These are phyloP conservation scores for Mobula birostris DNA, from an alignment of 2,113 vertebrate genomes.

Conservation along the genomic window DNA sequence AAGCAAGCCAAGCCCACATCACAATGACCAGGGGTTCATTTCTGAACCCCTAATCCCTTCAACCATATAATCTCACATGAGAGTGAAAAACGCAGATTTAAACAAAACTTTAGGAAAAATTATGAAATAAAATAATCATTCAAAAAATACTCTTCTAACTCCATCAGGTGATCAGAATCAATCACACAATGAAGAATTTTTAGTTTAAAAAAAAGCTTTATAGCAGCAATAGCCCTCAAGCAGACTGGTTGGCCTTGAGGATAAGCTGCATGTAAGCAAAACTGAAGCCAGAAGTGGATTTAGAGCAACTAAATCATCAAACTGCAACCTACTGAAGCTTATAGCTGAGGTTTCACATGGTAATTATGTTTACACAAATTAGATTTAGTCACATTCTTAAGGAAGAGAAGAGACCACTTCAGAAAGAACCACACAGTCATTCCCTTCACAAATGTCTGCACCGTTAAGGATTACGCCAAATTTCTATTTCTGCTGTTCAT, in stretches of 20 bases:
- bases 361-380: neutral
- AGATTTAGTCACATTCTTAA: neutral
- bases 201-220: neutral
- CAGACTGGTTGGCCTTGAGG: neutral
- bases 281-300: neutral
- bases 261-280: neutral
- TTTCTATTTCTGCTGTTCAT: neutral
- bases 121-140: neutral
- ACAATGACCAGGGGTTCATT: neutral
- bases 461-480: neutral
- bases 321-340: neutral
- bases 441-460: neutral
- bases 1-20: neutral
- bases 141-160: no score
- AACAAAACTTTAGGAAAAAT: no score
- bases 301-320: neutral
- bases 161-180: neutral
- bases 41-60: neutral
- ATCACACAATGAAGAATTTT: neutral
- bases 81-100: neutral
- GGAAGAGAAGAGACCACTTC: neutral
- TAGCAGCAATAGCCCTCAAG: neutral
- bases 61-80: neutral
- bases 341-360: neutral
- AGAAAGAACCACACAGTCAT: neutral